A percentile compares a stretch with the other conserved stretches of the same genome.
phyloP scores from a whole-genome alignment of 2,888 invertebrate species.

The Thymelicus lineola region DNA sequence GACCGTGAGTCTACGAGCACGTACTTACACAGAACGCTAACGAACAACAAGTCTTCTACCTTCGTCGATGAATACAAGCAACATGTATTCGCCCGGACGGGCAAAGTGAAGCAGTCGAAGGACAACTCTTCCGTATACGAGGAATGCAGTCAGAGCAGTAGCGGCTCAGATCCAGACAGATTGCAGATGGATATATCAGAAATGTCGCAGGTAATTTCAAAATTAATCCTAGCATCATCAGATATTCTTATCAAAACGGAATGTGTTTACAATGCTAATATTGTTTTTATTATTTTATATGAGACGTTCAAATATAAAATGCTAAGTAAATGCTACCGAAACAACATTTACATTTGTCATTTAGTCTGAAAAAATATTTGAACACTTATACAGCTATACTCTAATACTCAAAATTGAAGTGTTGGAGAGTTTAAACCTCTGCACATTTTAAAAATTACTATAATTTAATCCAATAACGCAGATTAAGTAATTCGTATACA shows the following conservation, averaged over 20 bases:
- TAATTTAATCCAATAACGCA: too few relatives aligned
- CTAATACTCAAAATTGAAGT: not conserved
- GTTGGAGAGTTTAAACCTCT: too few relatives aligned
- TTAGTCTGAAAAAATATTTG: not conserved
- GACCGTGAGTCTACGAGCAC: slow-evolving; percentile 56
- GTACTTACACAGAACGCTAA: slow-evolving; percentile 58
- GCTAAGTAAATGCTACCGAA: slow-evolving; percentile 13
- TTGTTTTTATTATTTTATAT: not conserved
- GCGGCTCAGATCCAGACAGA: slow-evolving; percentile 90
- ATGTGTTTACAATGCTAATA: not conserved
- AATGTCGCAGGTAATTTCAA: slow-evolving; percentile 72
- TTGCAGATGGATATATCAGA: slow-evolving; percentile 89
- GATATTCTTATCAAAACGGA: slow-evolving; percentile 3
- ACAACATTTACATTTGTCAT: not conserved
- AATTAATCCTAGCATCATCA: not conserved
- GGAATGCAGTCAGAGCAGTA: slow-evolving; percentile 87
- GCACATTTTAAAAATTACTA: too few relatives aligned
- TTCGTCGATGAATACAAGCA: slow-evolving; percentile 73
- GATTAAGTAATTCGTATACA: too few relatives aligned
- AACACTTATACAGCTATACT: not conserved
- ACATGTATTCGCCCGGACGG: slow-evolving; percentile 63
- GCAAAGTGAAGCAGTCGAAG: slow-evolving; percentile 64
- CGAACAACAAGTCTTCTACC: slow-evolving; percentile 59
- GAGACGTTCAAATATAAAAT: slow-evolving; percentile 9
- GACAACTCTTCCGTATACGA: slow-evolving; percentile 83